Base-by-base conservation (phyloP, 2,888 invertebrate genomes). In the Dryococelus australis region DNA sequence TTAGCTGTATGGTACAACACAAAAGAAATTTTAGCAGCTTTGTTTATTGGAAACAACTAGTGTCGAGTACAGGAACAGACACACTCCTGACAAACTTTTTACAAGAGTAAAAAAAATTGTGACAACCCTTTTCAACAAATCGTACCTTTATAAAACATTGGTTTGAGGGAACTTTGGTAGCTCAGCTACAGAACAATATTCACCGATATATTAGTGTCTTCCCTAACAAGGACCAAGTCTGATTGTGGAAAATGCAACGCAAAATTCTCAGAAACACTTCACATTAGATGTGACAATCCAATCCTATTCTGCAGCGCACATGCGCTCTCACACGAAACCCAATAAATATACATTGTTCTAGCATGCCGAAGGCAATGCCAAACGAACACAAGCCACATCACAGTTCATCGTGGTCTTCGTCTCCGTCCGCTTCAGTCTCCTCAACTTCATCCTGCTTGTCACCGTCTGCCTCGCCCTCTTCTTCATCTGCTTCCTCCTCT, bases 401-500 rank as follows among this genome's bases (percentile, higher is more conserved):
- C 24, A 65, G 65, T n/a, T 65, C 65, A 24, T 65, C 65, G 65
- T 65, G 65, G n/a, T 65, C 65, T 65, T 65, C 65, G 65, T 65
- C 65, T 65, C 65, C 65, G n/a, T 65, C 65, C 65, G 65, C 65
- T 5, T 65, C 65, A 5, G 65, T 20, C 65, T 65, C 65, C 65
- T 65, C 65, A 0, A 24, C 65, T 24, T 65, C 65, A n/a, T 65
- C 65, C 65, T 65, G 65, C 65, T 65, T 65, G 8, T n/a, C 65
- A 6, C 65, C 65, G 24, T 65, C 65, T n/a, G 65, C n/a, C n/a
- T 65, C 65, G n/a, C n/a, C 65, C 24, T 65, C 65, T 65, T 65
- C 65, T 20, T 65, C 65, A 8, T 65, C 65, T n/a, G 20, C 65
- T 20, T 51, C 51, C 65, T 65, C 65, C 24, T 65, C 65, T n/a